Evolutionary conservation across 2,113 vertebrate species (phyloP).

Genomic region (Forbesichthys agassizii): DNA sequence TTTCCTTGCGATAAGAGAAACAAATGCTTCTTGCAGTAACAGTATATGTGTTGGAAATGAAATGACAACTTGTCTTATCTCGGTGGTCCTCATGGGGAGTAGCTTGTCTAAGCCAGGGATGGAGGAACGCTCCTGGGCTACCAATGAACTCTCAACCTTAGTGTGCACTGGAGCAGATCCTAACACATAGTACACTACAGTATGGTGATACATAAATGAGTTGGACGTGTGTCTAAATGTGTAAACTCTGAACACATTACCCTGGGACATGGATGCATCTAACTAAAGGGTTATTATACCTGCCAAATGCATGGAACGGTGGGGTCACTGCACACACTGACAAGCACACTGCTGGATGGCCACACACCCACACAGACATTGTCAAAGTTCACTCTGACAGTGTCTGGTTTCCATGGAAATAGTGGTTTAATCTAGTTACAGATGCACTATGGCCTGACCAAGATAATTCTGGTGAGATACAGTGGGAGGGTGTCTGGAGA

Average conservation of each 20-base stretch:
- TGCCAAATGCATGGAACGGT: neutral
- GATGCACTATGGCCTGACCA: neutral
- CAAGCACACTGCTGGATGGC: neutral
- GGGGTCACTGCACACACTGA: neutral
- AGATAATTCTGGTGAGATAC: slow-evolving; percentile 6
- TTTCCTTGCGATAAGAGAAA: slow-evolving; percentile 44
- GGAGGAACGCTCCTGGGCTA: slow-evolving; percentile 21
- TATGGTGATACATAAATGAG: neutral
- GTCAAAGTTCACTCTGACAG: neutral
- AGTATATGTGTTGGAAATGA: slow-evolving; percentile 29
- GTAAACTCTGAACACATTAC: neutral
- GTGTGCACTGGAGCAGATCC: slow-evolving; percentile 45
- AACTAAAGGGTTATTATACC: slow-evolving; percentile 27
- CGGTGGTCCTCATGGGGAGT: slow-evolving; percentile 22
- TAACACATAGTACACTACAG: slow-evolving; percentile 13
- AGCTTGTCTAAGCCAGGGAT: neutral
- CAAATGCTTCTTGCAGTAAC: slow-evolving; percentile 11
- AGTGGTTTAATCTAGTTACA: neutral
- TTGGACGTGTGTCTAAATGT: neutral
- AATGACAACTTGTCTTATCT: slow-evolving; percentile 44
- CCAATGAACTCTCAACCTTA: slow-evolving; percentile 49
- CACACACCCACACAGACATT: neutral
- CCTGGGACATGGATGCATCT: slow-evolving; percentile 13
- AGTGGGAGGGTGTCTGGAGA: neutral
- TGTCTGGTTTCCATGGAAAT: neutral